A percentile compares a stretch with the other conserved stretches of the same genome.
These are phyloP conservation scores for Dryadula phaetusa DNA, from an alignment of 2,888 invertebrate species.

Conservation along the genomic window DNA sequence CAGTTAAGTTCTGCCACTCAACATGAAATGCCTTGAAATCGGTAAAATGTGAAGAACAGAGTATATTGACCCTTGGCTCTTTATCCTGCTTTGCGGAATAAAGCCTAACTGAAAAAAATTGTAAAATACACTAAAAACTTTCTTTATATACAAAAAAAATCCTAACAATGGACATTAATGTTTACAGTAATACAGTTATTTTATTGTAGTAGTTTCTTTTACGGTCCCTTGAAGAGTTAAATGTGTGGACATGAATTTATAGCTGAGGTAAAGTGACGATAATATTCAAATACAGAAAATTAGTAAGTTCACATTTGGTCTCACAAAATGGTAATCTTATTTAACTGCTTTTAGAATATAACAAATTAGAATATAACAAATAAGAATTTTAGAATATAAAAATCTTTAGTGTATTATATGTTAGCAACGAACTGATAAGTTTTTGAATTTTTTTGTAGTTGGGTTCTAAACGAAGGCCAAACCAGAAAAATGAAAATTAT, in stretches of 20 bases:
- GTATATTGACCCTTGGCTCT: too few species aligned
- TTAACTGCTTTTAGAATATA: conserved; percentile 15
- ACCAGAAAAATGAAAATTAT: too few species aligned
- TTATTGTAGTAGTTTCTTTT: conserved; percentile 48
- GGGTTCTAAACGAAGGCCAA: too few species aligned
- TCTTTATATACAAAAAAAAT: conserved; percentile 37
- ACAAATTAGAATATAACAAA: not conserved
- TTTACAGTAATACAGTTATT: conserved; percentile 40
- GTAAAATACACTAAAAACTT: conserved; percentile 8
- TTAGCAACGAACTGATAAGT: too few species aligned
- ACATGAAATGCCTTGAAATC: too few species aligned
- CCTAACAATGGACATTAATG: conserved; percentile 39
- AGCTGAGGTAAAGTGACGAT: conserved; percentile 45
- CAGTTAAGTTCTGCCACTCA: too few species aligned
- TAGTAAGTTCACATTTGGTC: conserved; percentile 41
- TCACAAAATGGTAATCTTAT: conserved; percentile 6
- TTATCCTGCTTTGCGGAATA: not conserved
- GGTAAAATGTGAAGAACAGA: too few species aligned
- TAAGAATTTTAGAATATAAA: too few species aligned
- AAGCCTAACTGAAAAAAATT: too few species aligned
- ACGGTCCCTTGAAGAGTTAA: conserved; percentile 48
- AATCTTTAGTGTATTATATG: too few species aligned
- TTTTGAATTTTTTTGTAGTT: too few species aligned
- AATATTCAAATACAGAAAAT: conserved; percentile 46
- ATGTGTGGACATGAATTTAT: conserved; percentile 46